These are phyloP conservation scores for Porites lobata DNA, from an alignment of 92 coral and sea anemone genomes.

Conservation along the genomic window DNA sequence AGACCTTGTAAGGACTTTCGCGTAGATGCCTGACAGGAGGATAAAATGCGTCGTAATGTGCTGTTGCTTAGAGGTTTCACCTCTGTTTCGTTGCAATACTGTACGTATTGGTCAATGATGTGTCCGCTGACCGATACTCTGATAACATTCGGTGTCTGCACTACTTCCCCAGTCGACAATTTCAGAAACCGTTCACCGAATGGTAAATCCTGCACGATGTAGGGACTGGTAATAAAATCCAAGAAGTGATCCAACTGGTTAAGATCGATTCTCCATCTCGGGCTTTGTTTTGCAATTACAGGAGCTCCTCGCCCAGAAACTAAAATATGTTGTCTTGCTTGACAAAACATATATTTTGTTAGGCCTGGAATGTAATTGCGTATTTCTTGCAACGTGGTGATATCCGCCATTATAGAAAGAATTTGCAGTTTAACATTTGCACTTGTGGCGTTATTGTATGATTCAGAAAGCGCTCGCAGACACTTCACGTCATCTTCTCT, in stretches of 20 bases:
- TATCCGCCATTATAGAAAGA: slow-evolving; percentile 46
- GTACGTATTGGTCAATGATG: slow-evolving; percentile 57
- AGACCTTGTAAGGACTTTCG: slow-evolving; percentile 71
- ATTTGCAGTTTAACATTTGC: slow-evolving; percentile 30
- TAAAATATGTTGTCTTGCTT: slow-evolving; percentile 35
- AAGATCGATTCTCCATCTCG: slow-evolving; percentile 15
- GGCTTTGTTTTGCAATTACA: slow-evolving; percentile 9
- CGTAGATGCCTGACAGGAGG: slow-evolving; percentile 66
- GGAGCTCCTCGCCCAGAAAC: slow-evolving; percentile 35
- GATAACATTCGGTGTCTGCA: slow-evolving; percentile 73
- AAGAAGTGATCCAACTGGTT: slow-evolving; percentile 61
- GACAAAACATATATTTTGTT: slow-evolving; percentile 25
- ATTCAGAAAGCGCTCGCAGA: slow-evolving; percentile 46
- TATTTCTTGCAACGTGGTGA: slow-evolving; percentile 30
- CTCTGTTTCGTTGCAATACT: slow-evolving; percentile 55
- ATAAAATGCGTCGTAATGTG: slow-evolving; percentile 57
- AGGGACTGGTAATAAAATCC: slow-evolving; percentile 58
- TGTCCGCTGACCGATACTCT: slow-evolving; percentile 55
- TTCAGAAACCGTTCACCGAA: slow-evolving; percentile 51
- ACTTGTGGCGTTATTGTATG: slow-evolving; percentile 54
- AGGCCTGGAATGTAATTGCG: slow-evolving; percentile 25
- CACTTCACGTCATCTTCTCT: slow-evolving; percentile 6
- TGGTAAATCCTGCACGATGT: slow-evolving; percentile 67
- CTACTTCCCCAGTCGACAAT: slow-evolving; percentile 41
- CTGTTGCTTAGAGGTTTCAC: slow-evolving; percentile 39